phyloP scores from a whole-genome alignment of 2,888 invertebrate species.

The Noctua janthe region DNA sequence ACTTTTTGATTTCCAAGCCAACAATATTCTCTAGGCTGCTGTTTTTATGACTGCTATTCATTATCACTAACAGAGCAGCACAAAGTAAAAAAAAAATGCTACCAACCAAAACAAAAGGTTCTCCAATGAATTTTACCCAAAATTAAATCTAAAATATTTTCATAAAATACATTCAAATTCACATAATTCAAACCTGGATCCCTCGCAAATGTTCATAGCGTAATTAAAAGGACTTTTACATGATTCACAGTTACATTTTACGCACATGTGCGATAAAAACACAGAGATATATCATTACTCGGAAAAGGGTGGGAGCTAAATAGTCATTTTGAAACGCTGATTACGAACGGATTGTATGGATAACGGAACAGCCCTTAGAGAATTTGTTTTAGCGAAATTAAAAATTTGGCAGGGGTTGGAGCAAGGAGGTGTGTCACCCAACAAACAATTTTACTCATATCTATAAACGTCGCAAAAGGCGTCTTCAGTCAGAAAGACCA shows the following conservation, averaged over 20 bases:
- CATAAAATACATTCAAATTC: slow-evolving; percentile 55
- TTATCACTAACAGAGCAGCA: background rate
- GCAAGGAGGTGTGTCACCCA: background rate
- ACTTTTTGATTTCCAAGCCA: background rate
- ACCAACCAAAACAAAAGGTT: slow-evolving; percentile 5
- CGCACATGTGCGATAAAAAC: slow-evolving; percentile 70
- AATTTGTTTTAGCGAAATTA: slow-evolving; percentile 63
- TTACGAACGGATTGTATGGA: slow-evolving; percentile 48
- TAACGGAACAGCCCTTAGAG: slow-evolving; percentile 57
- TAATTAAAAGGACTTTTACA: slow-evolving; percentile 68
- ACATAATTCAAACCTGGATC: slow-evolving; percentile 56
- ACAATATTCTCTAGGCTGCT: background rate
- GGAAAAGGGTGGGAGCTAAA: slow-evolving; percentile 66
- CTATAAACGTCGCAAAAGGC: too few species aligned
- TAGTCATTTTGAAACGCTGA: slow-evolving; percentile 67
- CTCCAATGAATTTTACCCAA: slow-evolving; percentile 7
- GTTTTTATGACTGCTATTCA: background rate
- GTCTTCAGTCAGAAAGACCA: too few species aligned
- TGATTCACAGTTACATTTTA: slow-evolving; percentile 66
- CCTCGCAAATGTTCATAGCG: slow-evolving; percentile 60
- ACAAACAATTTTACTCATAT: background rate
- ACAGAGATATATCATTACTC: slow-evolving; percentile 69
- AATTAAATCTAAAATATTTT: slow-evolving; percentile 45
- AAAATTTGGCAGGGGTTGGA: slow-evolving; percentile 28
- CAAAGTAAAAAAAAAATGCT: slow-evolving; percentile 9